phyloP scores from a whole-genome alignment of 2,113 vertebrate genomes.

The Damaliscus lunatus region DNA sequence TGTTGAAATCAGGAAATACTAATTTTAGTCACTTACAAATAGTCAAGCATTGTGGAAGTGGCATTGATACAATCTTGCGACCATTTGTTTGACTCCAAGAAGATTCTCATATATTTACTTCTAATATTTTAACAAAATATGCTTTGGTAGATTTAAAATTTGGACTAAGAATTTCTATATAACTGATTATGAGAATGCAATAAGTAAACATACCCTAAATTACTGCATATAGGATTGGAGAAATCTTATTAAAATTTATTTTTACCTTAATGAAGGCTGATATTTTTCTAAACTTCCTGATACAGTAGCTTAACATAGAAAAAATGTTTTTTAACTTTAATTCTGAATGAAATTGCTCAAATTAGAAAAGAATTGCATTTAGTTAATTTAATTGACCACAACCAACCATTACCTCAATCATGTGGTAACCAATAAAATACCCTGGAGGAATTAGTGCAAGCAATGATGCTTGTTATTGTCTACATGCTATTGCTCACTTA shows the following conservation, averaged over 20 bases:
- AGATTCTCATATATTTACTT: neutral
- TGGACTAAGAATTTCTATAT: neutral
- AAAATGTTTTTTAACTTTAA: neutral
- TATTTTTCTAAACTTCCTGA: neutral
- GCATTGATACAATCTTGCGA: neutral
- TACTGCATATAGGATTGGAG: neutral
- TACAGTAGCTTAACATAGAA: neutral
- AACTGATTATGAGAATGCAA: neutral
- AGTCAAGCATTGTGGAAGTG: neutral
- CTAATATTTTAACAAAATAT: neutral
- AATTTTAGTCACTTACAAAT: neutral
- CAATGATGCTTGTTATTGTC: neutral
- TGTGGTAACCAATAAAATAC: constrained; percentile 3
- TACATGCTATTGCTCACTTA: neutral
- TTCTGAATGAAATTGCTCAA: constrained; percentile 1
- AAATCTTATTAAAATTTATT: neutral
- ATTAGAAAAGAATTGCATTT: constrained; percentile 32
- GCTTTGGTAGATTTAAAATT: neutral
- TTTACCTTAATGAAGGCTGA: neutral
- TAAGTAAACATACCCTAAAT: neutral
- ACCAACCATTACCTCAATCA: constrained; percentile 6
- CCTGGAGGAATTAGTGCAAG: neutral
- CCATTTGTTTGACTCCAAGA: neutral
- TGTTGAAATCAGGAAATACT: neutral
- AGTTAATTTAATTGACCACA: constrained; percentile 34